Base-by-base conservation (phyloP, 2,888 invertebrate species). In the Pseudococcus viburni region DNA sequence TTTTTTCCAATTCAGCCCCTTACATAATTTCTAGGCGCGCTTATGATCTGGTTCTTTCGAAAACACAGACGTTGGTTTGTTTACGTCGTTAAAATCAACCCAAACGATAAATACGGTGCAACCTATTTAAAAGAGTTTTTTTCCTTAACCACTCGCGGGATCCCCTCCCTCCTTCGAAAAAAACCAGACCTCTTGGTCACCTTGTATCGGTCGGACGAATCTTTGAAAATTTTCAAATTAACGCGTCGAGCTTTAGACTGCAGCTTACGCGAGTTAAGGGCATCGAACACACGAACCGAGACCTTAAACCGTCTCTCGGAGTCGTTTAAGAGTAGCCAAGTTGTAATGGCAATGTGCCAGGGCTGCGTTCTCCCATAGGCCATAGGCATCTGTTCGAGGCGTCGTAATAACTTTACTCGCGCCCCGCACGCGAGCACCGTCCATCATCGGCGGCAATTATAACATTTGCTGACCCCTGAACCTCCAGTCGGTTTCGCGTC, bases 381-480 rank as follows among this genome's bases (percentile, higher is more conserved):
- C 39, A 73, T 73, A 83, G 80, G 80, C 80, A 83, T 83, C 80
- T 83, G 80, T 46, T 42, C 11, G 0, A 46, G 33, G 80, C 26
- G 46, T 26, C 80, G 80, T 83, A 83, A 83, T 83, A 83, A 42
- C 39, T 83, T n/a, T 17, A n/a, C 19, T n/a, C 11, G n/a, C 64
- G 22, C 64, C 42, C 22, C 64, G 64, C 64, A 64, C 64, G 64
- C 19, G 64, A 19, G 64, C 19, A 42, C 42, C 42, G 77, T 77
- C 85, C 55, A 33, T 33, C 22, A n/a, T 22, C 68, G 64, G 59
- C 59, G 86, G 59, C 86, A 86, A 86, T 73, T 86, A 86, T 86
- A 86, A 73, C 86, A 68, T 86, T 86, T 77, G 22, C 73, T 86
- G 86, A 86, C 86, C 86, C 86, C 86, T 86, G 86, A 77, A 77